These are phyloP conservation scores for Amblyopsis hoosieri DNA, from an alignment of 2,797 vertebrate species.

Conservation along the genomic window DNA sequence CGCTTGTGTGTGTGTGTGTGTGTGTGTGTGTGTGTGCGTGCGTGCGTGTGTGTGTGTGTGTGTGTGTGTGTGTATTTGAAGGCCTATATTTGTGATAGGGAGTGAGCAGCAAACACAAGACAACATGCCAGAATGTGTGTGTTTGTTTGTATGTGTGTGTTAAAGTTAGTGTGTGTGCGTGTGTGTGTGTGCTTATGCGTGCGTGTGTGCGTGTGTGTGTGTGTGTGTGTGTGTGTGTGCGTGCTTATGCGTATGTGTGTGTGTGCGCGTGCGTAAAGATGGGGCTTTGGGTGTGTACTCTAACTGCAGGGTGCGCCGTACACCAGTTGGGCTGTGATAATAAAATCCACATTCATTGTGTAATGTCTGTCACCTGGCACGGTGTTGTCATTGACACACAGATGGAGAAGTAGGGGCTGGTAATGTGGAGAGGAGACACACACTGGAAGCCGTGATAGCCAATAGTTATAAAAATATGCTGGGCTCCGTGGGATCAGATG, in stretches of 20 bases:
- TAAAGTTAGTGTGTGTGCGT: slow-evolving; percentile 16
- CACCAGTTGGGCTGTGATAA: slow-evolving; percentile 69
- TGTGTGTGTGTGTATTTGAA: slow-evolving; percentile 3
- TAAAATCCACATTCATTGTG: slow-evolving; percentile 73
- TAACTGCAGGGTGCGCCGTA: slow-evolving; percentile 56
- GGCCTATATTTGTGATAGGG: not conserved
- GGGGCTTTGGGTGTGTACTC: slow-evolving; percentile 47
- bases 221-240: not conserved
- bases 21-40: not conserved
- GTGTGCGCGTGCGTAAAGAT: slow-evolving; percentile 26
- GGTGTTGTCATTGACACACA: slow-evolving; percentile 64
- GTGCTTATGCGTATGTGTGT: slow-evolving; percentile 19
- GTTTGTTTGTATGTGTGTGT: slow-evolving; percentile 24
- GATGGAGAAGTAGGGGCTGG: slow-evolving; percentile 62
- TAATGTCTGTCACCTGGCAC: slow-evolving; percentile 64
- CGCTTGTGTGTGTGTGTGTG: not conserved
- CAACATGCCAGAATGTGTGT: slow-evolving; percentile 26
- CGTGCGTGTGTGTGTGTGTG: slow-evolving; percentile 1
- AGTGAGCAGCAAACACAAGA: slow-evolving; percentile 21
- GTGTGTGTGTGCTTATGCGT: slow-evolving; percentile 22
- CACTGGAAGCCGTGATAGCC: slow-evolving; percentile 50
- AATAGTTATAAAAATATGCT: slow-evolving; percentile 71
- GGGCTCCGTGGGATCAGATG: slow-evolving; percentile 66
- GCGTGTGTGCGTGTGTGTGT: slow-evolving; percentile 16
- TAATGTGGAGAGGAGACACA: slow-evolving; percentile 46